These are phyloP conservation scores for Pteropus alecto DNA, from an alignment of 2,113 vertebrate species.

Conservation along the genomic window DNA sequence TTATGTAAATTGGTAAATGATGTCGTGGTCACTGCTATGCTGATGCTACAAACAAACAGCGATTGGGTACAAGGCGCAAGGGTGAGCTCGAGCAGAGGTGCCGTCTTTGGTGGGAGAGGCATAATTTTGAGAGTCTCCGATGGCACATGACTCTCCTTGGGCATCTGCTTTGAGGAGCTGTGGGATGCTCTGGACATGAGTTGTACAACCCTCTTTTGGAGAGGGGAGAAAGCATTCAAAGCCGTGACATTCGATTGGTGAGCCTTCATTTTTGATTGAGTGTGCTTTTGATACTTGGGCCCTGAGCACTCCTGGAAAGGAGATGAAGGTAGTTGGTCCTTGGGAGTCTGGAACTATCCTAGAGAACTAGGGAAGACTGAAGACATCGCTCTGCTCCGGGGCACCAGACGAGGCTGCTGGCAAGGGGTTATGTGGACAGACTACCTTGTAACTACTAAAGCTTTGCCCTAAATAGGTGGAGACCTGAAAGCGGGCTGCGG, in stretches of 20 bases:
- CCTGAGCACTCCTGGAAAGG: not conserved
- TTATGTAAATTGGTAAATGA: not conserved
- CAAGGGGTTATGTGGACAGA: not conserved
- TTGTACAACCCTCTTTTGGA: not conserved
- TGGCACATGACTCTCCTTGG: not conserved
- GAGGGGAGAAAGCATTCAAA: not conserved
- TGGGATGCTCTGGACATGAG: not conserved
- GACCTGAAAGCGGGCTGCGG: not conserved
- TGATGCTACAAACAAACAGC: not conserved
- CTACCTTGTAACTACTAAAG: no score
- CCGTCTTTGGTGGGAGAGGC: not conserved
- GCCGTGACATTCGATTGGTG: not conserved
- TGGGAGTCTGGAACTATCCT: not conserved
- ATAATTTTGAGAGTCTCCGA: not conserved
- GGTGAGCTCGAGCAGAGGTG: not conserved
- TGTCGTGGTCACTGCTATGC: not conserved
- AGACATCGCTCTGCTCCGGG: not conserved
- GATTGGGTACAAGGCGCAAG: not conserved
- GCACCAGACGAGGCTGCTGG: not conserved
- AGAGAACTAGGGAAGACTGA: not conserved
- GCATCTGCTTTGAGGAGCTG: no score
- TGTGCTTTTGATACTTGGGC: not conserved
- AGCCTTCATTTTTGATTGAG: not conserved
- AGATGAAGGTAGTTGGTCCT: not conserved
- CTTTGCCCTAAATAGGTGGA: not conserved